phyloP scores from a whole-genome alignment of 2,888 invertebrate species.

The Syritta pipiens region DNA sequence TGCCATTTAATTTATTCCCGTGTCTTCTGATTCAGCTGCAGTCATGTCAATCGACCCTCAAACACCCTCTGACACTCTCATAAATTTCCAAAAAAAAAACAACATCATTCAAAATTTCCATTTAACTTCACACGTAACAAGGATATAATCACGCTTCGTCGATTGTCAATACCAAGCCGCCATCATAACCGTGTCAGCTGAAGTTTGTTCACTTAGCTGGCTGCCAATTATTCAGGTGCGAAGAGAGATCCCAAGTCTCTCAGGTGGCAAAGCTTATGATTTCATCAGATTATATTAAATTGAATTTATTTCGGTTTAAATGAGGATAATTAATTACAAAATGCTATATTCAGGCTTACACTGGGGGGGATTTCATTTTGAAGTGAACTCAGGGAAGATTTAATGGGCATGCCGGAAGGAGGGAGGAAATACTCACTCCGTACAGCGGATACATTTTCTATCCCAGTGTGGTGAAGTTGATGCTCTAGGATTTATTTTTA shows the following conservation, averaged over 20 bases:
- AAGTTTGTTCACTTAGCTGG: background rate
- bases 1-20: too few species aligned
- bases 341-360: background rate
- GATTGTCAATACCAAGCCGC: background rate
- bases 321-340: conserved; percentile 48
- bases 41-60: too few species aligned
- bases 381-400: background rate
- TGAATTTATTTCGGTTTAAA: conserved; percentile 43
- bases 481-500: conserved; percentile 26
- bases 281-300: conserved; percentile 46
- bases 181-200: too few species aligned
- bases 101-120: too few species aligned
- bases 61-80: too few species aligned
- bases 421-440: background rate
- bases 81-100: too few species aligned
- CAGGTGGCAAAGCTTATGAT: conserved; percentile 40
- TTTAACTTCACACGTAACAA: background rate
- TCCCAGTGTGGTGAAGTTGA: background rate
- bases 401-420: background rate
- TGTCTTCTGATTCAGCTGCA: too few species aligned
- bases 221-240: background rate
- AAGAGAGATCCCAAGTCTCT: background rate
- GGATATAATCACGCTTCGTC: background rate
- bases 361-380: background rate
- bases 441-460: background rate